A percentile compares a stretch with the other conserved stretches of the same genome.
These are phyloP conservation scores for Zoanthus gigantus DNA, from an alignment of 92 coral and sea anemone species.

Conservation along the genomic window DNA sequence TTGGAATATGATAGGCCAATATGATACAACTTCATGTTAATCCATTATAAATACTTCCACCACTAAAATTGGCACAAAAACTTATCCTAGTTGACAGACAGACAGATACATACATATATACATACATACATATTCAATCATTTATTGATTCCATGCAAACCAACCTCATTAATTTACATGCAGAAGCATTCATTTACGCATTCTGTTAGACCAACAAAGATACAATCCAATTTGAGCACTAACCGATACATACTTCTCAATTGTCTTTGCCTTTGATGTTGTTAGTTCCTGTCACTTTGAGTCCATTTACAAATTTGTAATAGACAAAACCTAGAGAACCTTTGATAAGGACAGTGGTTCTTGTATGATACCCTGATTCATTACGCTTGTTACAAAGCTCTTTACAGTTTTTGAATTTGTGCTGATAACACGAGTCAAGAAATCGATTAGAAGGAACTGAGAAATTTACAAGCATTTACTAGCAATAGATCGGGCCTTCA, in stretches of 20 bases:
- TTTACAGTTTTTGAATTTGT: neutral
- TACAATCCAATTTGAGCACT: slow-evolving; percentile 33
- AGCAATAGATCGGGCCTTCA: neutral
- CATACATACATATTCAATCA: neutral
- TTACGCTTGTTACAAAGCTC: slow-evolving; percentile 11
- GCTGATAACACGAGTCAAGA: neutral
- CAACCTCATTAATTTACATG: neutral
- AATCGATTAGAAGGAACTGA: neutral
- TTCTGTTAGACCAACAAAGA: slow-evolving; percentile 26
- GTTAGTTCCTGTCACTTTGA: neutral
- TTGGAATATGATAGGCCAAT: too few relatives aligned
- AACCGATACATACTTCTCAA: slow-evolving; percentile 15
- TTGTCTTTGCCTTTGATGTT: slow-evolving; percentile 7
- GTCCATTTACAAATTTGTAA: slow-evolving; percentile 11
- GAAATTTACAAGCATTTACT: neutral
- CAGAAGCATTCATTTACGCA: neutral
- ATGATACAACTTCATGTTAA: too few relatives aligned
- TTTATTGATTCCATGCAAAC: too few relatives aligned
- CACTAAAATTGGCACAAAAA: too few relatives aligned
- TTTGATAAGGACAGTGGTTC: neutral
- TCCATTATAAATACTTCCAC: too few relatives aligned
- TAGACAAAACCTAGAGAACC: slow-evolving; percentile 11
- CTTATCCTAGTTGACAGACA: too few relatives aligned
- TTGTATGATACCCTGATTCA: neutral
- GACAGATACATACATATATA: neutral